These are phyloP conservation scores for Clytia hemisphaerica DNA, from an alignment of 30 jellyfish, hydroid and myxozoan species.

Conservation along the genomic window DNA sequence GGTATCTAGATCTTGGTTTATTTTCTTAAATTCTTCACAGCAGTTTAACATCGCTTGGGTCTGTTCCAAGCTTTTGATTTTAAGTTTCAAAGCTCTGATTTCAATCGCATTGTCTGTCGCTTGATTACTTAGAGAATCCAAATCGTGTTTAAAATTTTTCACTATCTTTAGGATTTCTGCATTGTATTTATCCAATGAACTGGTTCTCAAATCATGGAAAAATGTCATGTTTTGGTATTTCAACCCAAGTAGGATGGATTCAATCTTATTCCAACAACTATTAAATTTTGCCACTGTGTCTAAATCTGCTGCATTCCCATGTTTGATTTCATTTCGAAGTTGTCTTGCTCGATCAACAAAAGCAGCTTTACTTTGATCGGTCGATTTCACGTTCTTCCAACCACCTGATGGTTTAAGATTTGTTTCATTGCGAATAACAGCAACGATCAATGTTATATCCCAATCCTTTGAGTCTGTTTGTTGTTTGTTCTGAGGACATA, in stretches of 20 bases:
- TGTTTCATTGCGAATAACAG: not conserved
- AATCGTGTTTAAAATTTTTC: too few relatives aligned
- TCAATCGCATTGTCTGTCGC: too few relatives aligned
- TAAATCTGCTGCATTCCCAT: not conserved
- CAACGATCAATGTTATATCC: not conserved
- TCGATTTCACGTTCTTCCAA: not conserved
- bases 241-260: not conserved
- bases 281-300: not conserved
- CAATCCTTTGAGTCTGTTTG: not conserved
- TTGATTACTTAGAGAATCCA: too few relatives aligned
- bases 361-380: constrained; percentile 11
- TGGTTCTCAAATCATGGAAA: not conserved
- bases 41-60: too few relatives aligned
- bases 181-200: not conserved
- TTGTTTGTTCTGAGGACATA: constrained; percentile 7
- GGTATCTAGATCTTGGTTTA: too few relatives aligned
- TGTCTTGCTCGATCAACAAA: not conserved
- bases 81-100: too few relatives aligned
- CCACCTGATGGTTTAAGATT: not conserved
- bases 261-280: not conserved
- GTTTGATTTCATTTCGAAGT: not conserved
- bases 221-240: not conserved
- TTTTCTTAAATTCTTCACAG: too few relatives aligned
- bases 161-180: too few relatives aligned
- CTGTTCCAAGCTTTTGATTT: too few relatives aligned